phyloP scores from a whole-genome alignment of 2,113 vertebrate species.

The Petrocephalus microphthalmus region DNA sequence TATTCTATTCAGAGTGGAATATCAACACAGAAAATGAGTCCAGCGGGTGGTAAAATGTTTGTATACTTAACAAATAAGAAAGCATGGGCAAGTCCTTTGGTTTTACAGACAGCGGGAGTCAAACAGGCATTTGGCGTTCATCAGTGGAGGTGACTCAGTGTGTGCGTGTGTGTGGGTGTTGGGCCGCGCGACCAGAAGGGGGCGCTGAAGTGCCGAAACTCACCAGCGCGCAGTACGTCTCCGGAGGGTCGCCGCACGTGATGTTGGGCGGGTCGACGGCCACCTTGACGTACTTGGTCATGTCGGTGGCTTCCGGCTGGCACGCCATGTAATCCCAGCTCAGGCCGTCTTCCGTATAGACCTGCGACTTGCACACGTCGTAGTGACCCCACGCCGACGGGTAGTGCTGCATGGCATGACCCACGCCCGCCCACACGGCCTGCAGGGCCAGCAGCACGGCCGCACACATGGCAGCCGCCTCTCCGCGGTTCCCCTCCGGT shows the following conservation, averaged over 20 bases:
- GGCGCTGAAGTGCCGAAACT: constrained; percentile 49
- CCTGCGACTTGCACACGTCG: constrained; percentile 90
- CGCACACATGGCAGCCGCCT: constrained; percentile 70
- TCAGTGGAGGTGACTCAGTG: constrained; percentile 20
- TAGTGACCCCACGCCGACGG: constrained; percentile 94
- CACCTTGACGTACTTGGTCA: constrained; percentile 92
- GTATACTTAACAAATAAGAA: constrained; percentile 10
- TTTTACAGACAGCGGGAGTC: not conserved
- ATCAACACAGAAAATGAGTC: constrained; percentile 12
- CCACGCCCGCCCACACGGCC: constrained; percentile 77
- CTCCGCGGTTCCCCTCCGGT: constrained; percentile 5
- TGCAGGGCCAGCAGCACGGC: constrained; percentile 79
- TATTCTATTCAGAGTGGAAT: not conserved
- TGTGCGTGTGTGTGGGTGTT: not conserved
- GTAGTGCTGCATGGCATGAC: constrained; percentile 87
- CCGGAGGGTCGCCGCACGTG: constrained; percentile 92
- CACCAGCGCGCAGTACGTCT: constrained; percentile 96
- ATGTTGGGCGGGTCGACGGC: constrained; percentile 89
- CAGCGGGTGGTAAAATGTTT: constrained; percentile 8
- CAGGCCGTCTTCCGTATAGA: constrained; percentile 89
- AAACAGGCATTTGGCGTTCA: not conserved
- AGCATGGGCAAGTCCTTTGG: too few species aligned
- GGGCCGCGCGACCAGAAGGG: not conserved
- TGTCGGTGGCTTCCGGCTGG: constrained; percentile 90
- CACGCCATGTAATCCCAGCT: constrained; percentile 99